Percentiles rank a stretch among this genome's conserved stretches.
Evolutionary conservation across 2,888 invertebrate genomes (phyloP).

Genomic region (Lasius fuliginosus): DNA sequence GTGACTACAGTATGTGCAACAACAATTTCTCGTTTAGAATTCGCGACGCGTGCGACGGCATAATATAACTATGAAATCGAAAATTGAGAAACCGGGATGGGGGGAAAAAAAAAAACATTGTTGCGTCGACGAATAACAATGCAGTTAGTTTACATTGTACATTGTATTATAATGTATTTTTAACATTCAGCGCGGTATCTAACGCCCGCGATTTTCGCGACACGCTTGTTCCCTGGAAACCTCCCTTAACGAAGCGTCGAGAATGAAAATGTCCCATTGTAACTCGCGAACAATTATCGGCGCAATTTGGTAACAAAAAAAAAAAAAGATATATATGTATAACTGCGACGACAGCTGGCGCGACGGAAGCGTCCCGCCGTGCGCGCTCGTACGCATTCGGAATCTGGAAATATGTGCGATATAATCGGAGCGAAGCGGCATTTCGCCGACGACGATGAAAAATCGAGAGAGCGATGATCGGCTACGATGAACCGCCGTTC

Average conservation of each 20-base stretch:
- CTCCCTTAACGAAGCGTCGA: background rate
- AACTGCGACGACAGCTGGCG: constrained; percentile 61
- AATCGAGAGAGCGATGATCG: constrained; percentile 60
- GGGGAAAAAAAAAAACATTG: background rate
- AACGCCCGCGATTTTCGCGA: background rate
- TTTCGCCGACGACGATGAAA: constrained; percentile 61
- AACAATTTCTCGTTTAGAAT: constrained; percentile 28
- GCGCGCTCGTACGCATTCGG: constrained; percentile 45
- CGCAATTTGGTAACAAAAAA: background rate
- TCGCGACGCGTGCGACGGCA: background rate
- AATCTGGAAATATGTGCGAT: constrained; percentile 58
- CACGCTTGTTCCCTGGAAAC: background rate
- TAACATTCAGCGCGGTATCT: constrained; percentile 2
- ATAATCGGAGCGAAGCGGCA: constrained; percentile 41
- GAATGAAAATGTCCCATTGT: background rate
- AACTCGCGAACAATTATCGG: constrained; percentile 34
- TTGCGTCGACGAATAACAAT: constrained; percentile 20
- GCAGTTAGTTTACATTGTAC: constrained; percentile 29
- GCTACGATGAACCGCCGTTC: constrained; percentile 20
- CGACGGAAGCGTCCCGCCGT: constrained; percentile 41
- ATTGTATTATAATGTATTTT: constrained; percentile 17
- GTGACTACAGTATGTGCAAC: background rate
- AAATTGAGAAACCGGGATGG: constrained; percentile 13
- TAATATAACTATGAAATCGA: constrained; percentile 22
- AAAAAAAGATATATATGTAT: background rate